Base-by-base conservation (phyloP, 2,888 invertebrate species). In the Capitulum mitella region DNA sequence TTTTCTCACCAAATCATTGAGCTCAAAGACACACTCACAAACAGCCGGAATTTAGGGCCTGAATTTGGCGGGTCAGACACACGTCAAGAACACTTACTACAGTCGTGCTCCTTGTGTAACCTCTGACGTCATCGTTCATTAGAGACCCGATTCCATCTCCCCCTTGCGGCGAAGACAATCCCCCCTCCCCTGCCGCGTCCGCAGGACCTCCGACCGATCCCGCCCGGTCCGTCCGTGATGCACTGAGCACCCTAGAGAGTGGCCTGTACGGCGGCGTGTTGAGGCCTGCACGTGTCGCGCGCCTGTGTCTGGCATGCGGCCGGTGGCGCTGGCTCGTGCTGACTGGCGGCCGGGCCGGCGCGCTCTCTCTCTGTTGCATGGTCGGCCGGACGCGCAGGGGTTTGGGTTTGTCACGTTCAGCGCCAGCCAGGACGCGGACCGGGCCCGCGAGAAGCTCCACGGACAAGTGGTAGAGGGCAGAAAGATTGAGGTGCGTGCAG, bases 371-470 rank as follows among this genome's bases (percentile, higher is more conserved):
- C 75, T 32, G 19, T 29, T 64, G 64, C 64, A 64, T 64, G 64
- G 64, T 8, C 32, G 32, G 64, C 58, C 58, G 37, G 78, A 48
- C 46, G 78, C 94, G 93, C 95, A 99, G 98, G 99, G 99, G 92
- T 99, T 99, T 93, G 98, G 98, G 93, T 99, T 99, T 95, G 98
- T 99, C 93, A 99, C 98, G 92, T 99, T 99, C 95, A 97, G 97
- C 93, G 97, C 95, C 93, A 96, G 96, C 92, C 94, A 93, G 91
- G 98, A 99, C 92, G 98, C 98, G 90, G 98, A 98, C 92, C 94
- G 95, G 92, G 98, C 99, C 93, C 96, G 98, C 92, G 97, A 97
- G 92, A 96, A 97, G 92, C 95, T 99, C 91, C 98, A 99, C 93
- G 98, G 98, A 93, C 97, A 97, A 91, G 96, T 98, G 93, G 97